Evolutionary conservation across 2,888 invertebrate genomes (phyloP), one percentile per base, ranked within the genome.

Genomic region (Chrysolina americana): DNA sequence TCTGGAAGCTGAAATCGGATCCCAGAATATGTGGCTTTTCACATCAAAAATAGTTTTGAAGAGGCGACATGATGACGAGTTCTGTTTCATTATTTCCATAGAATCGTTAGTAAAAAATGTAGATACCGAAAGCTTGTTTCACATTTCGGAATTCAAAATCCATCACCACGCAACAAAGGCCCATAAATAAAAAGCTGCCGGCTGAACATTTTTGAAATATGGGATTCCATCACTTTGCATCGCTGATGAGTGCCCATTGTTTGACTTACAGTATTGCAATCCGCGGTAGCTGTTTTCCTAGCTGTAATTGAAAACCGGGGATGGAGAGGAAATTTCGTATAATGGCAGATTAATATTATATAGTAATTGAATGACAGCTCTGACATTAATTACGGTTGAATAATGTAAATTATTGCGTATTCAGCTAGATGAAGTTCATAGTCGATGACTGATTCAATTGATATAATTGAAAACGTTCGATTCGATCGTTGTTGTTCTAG

Each of bases 361-460:
- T 70, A 62, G 70, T 63, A 66, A 70, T 74, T 66, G 66, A 74
- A 70, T 47, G 73, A 68, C 70, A 70, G 48, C 41, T 68, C 68
- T 28, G 71, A 23, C 53, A 66, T 66, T 70, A 74, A 74, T 74
- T 70, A 59, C 63, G 48, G 71, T 72, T 69, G 68, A 69, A 75
- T 75, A 65, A 69, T 63, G 73, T 74, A 71, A 78, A 76, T 78
- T 71, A 76, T 76, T 68, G 62, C 71, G 69, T 73, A 69, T 74
- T 72, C 73, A 68, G 69, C 70, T 53, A 70, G 62, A 73, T 69
- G 71, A 71, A 72, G 75, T 65, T 63, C 69, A 69, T 74, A 70
- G 72, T 71, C 65, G 77, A 75, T 76, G 77, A 73, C 73, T 56
- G 68, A 65, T 68, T 75, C 70, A 82, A 79, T 83, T 79, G 78